These are phyloP conservation scores for Heloderma charlesbogerti DNA, from an alignment of 2,113 vertebrate species.

Conservation along the genomic window DNA sequence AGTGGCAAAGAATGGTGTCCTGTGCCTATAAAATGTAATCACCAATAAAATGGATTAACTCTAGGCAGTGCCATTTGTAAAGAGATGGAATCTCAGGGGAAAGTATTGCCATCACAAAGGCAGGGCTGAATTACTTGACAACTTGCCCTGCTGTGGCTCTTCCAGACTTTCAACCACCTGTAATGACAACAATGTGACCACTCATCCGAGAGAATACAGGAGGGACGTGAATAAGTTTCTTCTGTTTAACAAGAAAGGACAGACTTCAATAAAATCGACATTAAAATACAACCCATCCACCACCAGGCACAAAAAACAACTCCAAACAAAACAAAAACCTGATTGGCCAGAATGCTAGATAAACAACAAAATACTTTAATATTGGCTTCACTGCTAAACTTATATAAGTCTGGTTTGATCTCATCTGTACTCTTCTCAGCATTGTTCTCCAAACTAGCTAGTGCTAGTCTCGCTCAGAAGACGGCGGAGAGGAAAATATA, in stretches of 20 bases:
- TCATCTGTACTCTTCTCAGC: not conserved
- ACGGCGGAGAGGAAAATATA: not conserved
- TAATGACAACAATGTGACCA: not conserved
- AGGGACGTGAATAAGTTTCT: not conserved
- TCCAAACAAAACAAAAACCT: not conserved
- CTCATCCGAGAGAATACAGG: not conserved
- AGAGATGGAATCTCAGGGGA: not conserved
- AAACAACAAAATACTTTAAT: not conserved
- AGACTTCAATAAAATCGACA: not conserved
- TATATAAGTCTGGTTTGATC: not conserved
- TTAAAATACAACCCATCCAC: not conserved
- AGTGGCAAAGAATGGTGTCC: not conserved
- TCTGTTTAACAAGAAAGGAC: not conserved
- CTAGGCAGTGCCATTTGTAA: not conserved
- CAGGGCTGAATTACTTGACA: not conserved
- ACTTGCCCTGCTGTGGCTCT: not conserved
- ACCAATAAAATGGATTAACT: not conserved
- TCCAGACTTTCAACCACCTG: not conserved
- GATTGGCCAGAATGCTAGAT: not conserved
- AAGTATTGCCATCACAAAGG: not conserved
- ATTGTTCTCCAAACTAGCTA: not conserved
- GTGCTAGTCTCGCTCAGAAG: not conserved
- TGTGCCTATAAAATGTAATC: too few species aligned
- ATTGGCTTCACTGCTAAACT: not conserved
- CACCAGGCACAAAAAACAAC: not conserved